Evolutionary conservation across 2,113 vertebrate genomes (phyloP).

Genomic region (Conger conger): DNA sequence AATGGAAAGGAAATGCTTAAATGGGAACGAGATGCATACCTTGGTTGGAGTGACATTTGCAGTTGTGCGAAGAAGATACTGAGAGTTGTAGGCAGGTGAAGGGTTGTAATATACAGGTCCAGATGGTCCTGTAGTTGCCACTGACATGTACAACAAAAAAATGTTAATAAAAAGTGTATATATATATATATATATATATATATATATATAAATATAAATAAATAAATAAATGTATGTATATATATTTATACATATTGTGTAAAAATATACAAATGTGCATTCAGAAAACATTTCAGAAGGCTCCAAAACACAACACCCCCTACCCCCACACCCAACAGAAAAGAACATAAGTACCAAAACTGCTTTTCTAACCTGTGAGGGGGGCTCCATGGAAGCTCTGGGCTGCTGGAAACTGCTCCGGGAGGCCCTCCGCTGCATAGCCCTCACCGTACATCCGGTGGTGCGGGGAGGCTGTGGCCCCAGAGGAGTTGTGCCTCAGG

Average conservation of each 20-base stretch:
- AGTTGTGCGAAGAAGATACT: slow-evolving; percentile 89
- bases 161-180: too few species aligned
- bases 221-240: too few species aligned
- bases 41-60: slow-evolving; percentile 91
- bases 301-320: too few species aligned
- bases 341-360: not conserved
- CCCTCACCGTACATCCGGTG: slow-evolving; percentile 79
- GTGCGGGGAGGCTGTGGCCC: slow-evolving; percentile 69
- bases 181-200: too few species aligned
- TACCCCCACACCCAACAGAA: not conserved
- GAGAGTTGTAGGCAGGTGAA: slow-evolving; percentile 91
- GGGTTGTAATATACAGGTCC: slow-evolving; percentile 81
- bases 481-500: slow-evolving; percentile 80
- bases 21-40: slow-evolving; percentile 65
- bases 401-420: slow-evolving; percentile 80
- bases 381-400: slow-evolving; percentile 87
- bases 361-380: slow-evolving; percentile 75
- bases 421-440: slow-evolving; percentile 77
- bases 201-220: too few species aligned
- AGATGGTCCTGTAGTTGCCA: slow-evolving; percentile 87
- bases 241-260: too few species aligned
- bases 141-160: slow-evolving; percentile 60
- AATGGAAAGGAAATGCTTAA: too few species aligned
- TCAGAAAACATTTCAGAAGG: not conserved
- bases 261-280: not conserved